Evolutionary conservation across 2,113 vertebrate species (phyloP).

Genomic region (Cinclus mexicanus): DNA sequence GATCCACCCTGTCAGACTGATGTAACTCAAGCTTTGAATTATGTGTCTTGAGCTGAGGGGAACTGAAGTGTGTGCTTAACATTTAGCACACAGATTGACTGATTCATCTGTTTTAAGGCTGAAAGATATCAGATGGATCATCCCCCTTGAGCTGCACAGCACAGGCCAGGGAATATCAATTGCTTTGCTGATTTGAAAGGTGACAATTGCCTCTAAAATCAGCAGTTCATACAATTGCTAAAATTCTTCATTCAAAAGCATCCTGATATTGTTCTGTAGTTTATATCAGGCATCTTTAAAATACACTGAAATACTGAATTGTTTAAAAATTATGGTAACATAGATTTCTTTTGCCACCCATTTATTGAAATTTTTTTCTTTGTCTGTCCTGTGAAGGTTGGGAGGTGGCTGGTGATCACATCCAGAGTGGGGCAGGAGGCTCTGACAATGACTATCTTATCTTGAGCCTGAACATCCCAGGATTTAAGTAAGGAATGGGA

Average conservation of each 20-base stretch:
- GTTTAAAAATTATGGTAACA: background rate
- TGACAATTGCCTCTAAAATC: background rate
- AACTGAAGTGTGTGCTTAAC: background rate
- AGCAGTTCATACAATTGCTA: background rate
- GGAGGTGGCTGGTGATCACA: slow-evolving; percentile 93
- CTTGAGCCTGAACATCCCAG: slow-evolving; percentile 90
- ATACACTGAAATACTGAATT: background rate
- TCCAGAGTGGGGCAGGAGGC: slow-evolving; percentile 89
- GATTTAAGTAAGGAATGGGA: slow-evolving; percentile 88
- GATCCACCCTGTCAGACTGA: background rate
- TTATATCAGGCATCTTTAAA: background rate
- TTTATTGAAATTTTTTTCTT: background rate
- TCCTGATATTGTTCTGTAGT: background rate
- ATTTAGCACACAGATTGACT: background rate
- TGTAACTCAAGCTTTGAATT: background rate
- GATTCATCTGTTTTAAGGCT: slow-evolving; percentile 30
- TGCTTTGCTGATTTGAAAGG: background rate
- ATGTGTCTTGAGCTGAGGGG: background rate
- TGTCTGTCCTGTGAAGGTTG: slow-evolving; percentile 78
- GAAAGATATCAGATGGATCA: background rate
- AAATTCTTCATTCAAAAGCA: background rate
- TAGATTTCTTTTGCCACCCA: background rate
- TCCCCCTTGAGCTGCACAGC: background rate
- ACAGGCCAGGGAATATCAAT: background rate
- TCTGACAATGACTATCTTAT: slow-evolving; percentile 98